phyloP scores from a whole-genome alignment of 2,888 invertebrate species.

The Erynnis tages region DNA sequence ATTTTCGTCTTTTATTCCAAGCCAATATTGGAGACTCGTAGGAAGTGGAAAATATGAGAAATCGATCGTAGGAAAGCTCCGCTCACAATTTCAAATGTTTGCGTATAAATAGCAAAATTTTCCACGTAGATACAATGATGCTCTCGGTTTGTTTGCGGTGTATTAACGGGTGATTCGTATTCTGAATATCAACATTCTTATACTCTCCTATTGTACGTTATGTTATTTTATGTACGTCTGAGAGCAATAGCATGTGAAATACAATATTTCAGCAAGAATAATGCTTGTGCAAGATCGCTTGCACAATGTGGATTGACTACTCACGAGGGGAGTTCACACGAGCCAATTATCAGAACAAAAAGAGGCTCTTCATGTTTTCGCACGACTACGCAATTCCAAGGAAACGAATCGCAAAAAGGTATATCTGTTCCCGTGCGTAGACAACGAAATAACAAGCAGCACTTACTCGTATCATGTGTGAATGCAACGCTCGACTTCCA shows the following conservation, averaged over 20 bases:
- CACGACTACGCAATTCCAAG: constrained; percentile 45
- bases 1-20: neutral
- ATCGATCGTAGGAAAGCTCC: neutral
- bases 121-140: neutral
- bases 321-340: constrained; percentile 13
- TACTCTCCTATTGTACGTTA: neutral
- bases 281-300: constrained; percentile 19
- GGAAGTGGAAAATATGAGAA: neutral
- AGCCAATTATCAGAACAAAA: constrained; percentile 27
- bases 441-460: constrained; percentile 50
- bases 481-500: constrained; percentile 71
- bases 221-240: neutral
- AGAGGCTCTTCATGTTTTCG: constrained; percentile 33
- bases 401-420: constrained; percentile 59
- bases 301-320: constrained; percentile 2
- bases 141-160: neutral
- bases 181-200: neutral
- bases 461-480: constrained; percentile 65
- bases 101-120: neutral
- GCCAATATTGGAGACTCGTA: too few relatives aligned
- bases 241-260: constrained; percentile 3
- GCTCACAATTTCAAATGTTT: neutral
- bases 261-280: constrained; percentile 4
- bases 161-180: constrained; percentile 1
- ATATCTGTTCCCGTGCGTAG: constrained; percentile 55